A percentile compares a stretch with the other conserved stretches of the same genome.
phyloP scores from a whole-genome alignment of 2,113 vertebrate species.

The Pristiophorus japonicus region DNA sequence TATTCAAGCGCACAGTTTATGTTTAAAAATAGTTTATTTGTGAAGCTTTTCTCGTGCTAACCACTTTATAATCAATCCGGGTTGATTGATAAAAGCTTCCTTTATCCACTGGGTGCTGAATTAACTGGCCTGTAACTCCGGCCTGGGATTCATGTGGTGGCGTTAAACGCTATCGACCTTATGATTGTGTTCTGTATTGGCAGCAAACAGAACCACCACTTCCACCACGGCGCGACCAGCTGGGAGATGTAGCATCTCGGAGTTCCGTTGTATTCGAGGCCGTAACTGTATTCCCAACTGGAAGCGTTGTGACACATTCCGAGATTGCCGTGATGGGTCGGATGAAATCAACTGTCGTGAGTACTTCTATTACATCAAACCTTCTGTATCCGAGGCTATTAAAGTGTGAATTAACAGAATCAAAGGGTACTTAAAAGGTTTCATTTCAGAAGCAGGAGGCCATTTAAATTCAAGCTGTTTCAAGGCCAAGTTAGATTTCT shows the following conservation, averaged over 20 bases:
- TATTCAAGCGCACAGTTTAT: not conserved
- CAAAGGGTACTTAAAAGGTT: not conserved
- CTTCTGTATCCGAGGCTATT: not conserved
- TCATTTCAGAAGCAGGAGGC: not conserved
- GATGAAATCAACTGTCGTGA: slow-evolving; percentile 85
- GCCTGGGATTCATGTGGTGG: not conserved
- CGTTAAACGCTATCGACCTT: not conserved
- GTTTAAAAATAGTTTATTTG: not conserved
- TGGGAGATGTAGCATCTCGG: slow-evolving; percentile 65
- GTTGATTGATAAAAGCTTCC: not conserved
- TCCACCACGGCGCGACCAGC: slow-evolving; percentile 48
- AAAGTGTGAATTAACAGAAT: not conserved
- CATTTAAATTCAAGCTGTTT: not conserved
- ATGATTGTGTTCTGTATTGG: not conserved
- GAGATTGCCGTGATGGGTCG: slow-evolving; percentile 74
- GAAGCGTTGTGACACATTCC: slow-evolving; percentile 77
- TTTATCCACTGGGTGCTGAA: not conserved
- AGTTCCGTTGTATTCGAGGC: slow-evolving; percentile 76
- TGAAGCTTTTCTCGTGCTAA: not conserved
- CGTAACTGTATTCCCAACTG: slow-evolving; percentile 82
- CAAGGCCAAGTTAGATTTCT: not conserved
- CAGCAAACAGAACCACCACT: slow-evolving; percentile 37
- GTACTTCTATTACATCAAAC: slow-evolving; percentile 45
- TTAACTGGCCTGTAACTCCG: not conserved
- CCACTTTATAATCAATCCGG: not conserved